Conservation (phyloP, 2,888 invertebrate species). For the Anticlea derivata region DNA sequence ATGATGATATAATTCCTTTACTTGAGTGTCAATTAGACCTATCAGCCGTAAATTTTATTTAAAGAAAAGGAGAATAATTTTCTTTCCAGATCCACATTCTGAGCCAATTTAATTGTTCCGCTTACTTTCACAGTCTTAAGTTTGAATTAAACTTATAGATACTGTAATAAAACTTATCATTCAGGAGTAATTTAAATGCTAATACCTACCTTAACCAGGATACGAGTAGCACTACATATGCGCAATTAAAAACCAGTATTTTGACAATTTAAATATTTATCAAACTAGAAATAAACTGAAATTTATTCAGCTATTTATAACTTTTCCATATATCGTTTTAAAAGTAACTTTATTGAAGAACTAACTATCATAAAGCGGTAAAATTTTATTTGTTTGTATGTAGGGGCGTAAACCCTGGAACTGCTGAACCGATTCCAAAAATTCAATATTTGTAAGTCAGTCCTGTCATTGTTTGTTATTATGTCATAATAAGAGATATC, state of each 20-base stretch:
- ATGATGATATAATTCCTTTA: neutral
- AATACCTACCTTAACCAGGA: constrained; percentile 8
- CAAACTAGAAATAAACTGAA: neutral
- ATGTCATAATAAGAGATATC: too few relatives aligned
- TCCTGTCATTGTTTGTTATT: too few relatives aligned
- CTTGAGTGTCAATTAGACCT: constrained; percentile 1
- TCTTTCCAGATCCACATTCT: constrained; percentile 10
- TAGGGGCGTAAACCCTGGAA: too few relatives aligned
- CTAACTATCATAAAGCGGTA: too few relatives aligned
- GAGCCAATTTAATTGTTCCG: constrained; percentile 21
- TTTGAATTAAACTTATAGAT: constrained; percentile 5
- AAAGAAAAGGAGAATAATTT: constrained; percentile 10
- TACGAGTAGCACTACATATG: constrained; percentile 13
- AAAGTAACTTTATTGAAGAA: too few relatives aligned
- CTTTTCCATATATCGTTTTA: too few relatives aligned
- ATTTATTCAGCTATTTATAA: too few relatives aligned
- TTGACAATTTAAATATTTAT: constrained; percentile 9
- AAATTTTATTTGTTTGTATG: too few relatives aligned
- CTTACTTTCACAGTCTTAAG: constrained; percentile 9
- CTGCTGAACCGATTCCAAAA: too few relatives aligned
- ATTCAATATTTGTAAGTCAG: too few relatives aligned
- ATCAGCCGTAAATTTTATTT: neutral
- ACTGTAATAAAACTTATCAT: constrained; percentile 14
- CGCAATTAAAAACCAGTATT: constrained; percentile 26
- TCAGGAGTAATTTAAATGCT: constrained; percentile 26